A percentile compares a stretch with the other conserved stretches of the same genome.
These are phyloP conservation scores for Poecilia picta DNA, from an alignment of 2,797 vertebrate species.

Conservation along the genomic window DNA sequence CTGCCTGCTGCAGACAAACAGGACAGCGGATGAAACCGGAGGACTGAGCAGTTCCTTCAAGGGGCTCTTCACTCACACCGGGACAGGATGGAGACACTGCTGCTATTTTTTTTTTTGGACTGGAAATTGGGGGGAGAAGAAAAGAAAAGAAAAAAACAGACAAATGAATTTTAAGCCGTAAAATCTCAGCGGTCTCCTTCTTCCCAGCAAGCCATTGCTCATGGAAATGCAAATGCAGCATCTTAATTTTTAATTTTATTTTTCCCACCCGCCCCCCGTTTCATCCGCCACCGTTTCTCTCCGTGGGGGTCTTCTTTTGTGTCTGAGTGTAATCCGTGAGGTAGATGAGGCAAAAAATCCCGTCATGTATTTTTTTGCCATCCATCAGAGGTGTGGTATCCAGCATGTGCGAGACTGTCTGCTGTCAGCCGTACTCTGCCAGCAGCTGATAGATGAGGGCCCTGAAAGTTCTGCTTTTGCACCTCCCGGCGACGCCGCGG, in stretches of 20 bases:
- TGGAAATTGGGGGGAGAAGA: slow-evolving; percentile 17
- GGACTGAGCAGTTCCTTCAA: slow-evolving; percentile 63
- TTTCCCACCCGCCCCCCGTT: not conserved
- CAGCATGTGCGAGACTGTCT: slow-evolving; percentile 25
- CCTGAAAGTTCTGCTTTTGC: slow-evolving; percentile 48
- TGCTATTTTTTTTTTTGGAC: slow-evolving; percentile 22
- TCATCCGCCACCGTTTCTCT: slow-evolving; percentile 2
- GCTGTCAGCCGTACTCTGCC: slow-evolving; percentile 19
- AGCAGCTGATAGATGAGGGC: slow-evolving; percentile 35
- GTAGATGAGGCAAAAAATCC: slow-evolving; percentile 57
- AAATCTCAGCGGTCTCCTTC: slow-evolving; percentile 18
- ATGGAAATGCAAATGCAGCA: slow-evolving; percentile 4
- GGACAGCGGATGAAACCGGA: slow-evolving; percentile 30
- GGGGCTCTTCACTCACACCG: slow-evolving; percentile 68
- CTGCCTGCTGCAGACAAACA: slow-evolving; percentile 47
- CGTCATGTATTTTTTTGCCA: slow-evolving; percentile 41
- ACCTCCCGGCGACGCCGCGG: slow-evolving; percentile 27
- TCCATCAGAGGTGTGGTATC: slow-evolving; percentile 42
- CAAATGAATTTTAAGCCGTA: slow-evolving; percentile 40
- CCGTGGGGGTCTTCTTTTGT: slow-evolving; percentile 36
- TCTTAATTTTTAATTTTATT: slow-evolving; percentile 4
- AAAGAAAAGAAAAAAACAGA: slow-evolving; percentile 9
- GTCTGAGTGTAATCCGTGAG: slow-evolving; percentile 21
- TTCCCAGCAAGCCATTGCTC: slow-evolving; percentile 30
- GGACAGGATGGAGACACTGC: slow-evolving; percentile 57